Base-by-base conservation (phyloP, 2,888 invertebrate species). In the Rhagophthalmus giganteus region DNA sequence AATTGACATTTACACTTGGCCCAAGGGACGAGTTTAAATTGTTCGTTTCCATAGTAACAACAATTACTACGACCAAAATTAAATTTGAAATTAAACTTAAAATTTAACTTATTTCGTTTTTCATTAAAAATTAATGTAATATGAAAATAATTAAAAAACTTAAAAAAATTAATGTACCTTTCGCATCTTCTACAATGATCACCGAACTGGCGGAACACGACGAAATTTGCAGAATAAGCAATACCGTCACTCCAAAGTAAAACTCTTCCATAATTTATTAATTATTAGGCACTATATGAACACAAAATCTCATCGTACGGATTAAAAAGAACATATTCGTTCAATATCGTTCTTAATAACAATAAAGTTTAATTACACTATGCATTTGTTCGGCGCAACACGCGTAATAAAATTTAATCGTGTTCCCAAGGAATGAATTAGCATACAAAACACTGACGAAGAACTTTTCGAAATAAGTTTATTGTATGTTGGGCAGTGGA, bases 101-200 rank as follows among this genome's bases (percentile, higher is more conserved):
- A n/a, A n/a, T n/a, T n/a, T n/a, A n/a, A n/a, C n/a, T n/a, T n/a
- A n/a, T n/a, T n/a, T n/a, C n/a, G n/a, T n/a, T n/a, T n/a, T n/a
- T n/a, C n/a, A n/a, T n/a, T n/a, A n/a, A n/a, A n/a, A n/a, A n/a
- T n/a, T n/a, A n/a, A n/a, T n/a, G n/a, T n/a, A n/a, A n/a, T n/a
- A n/a, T n/a, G n/a, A n/a, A n/a, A n/a, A n/a, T n/a, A n/a, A n/a
- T n/a, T n/a, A n/a, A n/a, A n/a, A n/a, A n/a, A n/a, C n/a, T n/a
- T n/a, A n/a, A n/a, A n/a, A n/a, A n/a, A n/a, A n/a, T n/a, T n/a
- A n/a, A n/a, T n/a, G n/a, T 63, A 70, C 70, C 71, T 70, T 67
- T 69, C 1, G 71, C 71, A 63, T 71, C 71, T 55, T 71, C 69
- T n/a, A 71, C 68, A 20, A 71, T 65, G 44, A 71, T 71, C 55